Conservation (phyloP, 2,888 invertebrate genomes). For the Pteria penguin region DNA sequence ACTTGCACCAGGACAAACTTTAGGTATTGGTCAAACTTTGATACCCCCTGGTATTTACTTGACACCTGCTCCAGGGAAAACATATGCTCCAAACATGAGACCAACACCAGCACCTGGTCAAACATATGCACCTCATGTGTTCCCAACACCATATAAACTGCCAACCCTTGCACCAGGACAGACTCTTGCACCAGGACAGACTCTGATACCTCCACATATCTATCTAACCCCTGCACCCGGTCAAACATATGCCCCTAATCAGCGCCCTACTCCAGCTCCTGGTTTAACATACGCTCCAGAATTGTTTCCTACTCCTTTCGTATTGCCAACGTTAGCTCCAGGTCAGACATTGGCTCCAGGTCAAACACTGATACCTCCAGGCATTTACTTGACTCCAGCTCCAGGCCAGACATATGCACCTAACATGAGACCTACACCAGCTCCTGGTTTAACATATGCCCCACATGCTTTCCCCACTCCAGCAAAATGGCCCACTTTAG, state of each 20-base stretch:
- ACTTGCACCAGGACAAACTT: conserved; percentile 50
- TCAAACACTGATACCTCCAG: conserved; percentile 29
- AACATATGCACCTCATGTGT: conserved; percentile 47
- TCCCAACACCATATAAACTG: conserved; percentile 25
- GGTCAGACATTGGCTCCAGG: conserved; percentile 47
- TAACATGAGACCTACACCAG: conserved; percentile 54
- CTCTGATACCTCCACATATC: conserved; percentile 19
- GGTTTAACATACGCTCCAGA: conserved; percentile 54
- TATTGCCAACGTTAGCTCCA: conserved; percentile 51
- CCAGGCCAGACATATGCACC: conserved; percentile 52
- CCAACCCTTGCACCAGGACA: conserved; percentile 37
- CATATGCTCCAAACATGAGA: conserved; percentile 45
- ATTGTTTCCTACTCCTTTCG: conserved; percentile 49
- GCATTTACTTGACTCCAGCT: conserved; percentile 48
- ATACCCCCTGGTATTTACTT: conserved; percentile 53
- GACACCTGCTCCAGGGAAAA: conserved; percentile 52
- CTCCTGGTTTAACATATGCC: conserved; percentile 52
- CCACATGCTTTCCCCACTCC: conserved; percentile 42
- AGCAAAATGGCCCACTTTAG: conserved; percentile 38
- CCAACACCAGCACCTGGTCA: conserved; percentile 52
- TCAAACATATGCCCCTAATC: conserved; percentile 56
- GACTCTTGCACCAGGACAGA: conserved; percentile 48
- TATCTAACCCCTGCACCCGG: conserved; percentile 44
- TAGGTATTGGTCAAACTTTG: conserved; percentile 46
- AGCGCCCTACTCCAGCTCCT: conserved; percentile 53